These are phyloP conservation scores for Sarcophilus harrisii DNA, from an alignment of 2,797 vertebrate species.

Conservation along the genomic window DNA sequence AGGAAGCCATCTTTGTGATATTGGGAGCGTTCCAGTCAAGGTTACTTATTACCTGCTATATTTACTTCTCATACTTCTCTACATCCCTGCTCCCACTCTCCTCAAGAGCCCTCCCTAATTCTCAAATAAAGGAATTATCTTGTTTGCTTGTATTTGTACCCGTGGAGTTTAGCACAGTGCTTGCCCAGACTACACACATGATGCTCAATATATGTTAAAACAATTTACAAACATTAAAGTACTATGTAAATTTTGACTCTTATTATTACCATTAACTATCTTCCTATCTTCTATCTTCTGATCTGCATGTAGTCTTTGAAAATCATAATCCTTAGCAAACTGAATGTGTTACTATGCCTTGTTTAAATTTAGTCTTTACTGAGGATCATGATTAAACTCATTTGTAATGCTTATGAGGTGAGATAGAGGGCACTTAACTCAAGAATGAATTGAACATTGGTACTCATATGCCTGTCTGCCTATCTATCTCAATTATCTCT, in stretches of 20 bases:
- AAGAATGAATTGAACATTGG: not conserved
- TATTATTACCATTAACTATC: not conserved
- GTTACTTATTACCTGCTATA: not conserved
- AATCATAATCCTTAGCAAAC: slow-evolving; percentile 4
- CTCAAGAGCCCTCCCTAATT: too few relatives aligned
- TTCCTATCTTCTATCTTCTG: slow-evolving; percentile 3
- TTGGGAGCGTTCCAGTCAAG: not conserved
- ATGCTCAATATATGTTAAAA: not conserved
- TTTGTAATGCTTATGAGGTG: not conserved
- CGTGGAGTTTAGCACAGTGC: not conserved
- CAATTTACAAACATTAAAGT: not conserved
- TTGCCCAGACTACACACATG: not conserved
- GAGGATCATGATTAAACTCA: slow-evolving; percentile 25
- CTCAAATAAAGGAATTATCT: not conserved
- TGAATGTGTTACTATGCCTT: slow-evolving; percentile 62
- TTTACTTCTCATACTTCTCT: not conserved
- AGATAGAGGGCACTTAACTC: not conserved
- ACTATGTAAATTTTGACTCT: not conserved
- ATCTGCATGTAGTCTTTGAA: not conserved
- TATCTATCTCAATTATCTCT: too few relatives aligned
- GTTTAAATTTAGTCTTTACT: slow-evolving; percentile 71
- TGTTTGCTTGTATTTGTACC: not conserved
- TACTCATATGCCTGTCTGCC: not conserved
- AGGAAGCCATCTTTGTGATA: not conserved
- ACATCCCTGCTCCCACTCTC: not conserved